Evolutionary conservation across 2,797 vertebrate species (phyloP), one percentile per base, ranked within the genome.

Genomic region (Neosilurus mollespiculum): DNA sequence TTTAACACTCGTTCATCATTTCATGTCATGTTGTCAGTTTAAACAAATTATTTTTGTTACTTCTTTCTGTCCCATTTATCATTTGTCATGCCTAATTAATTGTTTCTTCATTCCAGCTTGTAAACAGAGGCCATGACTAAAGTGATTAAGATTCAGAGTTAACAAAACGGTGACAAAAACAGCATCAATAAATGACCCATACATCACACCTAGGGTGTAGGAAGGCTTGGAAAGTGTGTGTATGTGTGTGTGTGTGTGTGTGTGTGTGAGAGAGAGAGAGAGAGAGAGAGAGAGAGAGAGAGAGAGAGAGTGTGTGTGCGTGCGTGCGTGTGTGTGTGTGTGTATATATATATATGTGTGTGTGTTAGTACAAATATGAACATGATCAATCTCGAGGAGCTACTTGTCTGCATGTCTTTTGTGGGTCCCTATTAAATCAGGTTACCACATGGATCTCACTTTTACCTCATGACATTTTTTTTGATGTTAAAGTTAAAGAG

Each of bases 1-100:
- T 78, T 53, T 51, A 64, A 78, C 61, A 26, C 11, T 26, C 61
- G 5, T 20, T 30, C 77, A 78, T 78, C 77, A 65, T 20, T 14
- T 24, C 59, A 3, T 20, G 61, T 65, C 65, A 24, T 26, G 3
- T 11, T 65, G 61, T 53, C 77, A 20, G 1, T 11, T 53, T 65
- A 30, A 65, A 30, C 77, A 26, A 51, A 65, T 62, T 64, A 26
- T 78, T 64, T 77, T 16, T 24, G 18, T 43, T 78, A n/a, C 20
- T 18, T 61, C 37, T 49, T 18, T 61, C 59, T 49, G 43, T 64
- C 43, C 4, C 77, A 53, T 65, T 30, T 51, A 24, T 78, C 22
- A 61, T 61, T 43, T n/a, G 20, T 16, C 56, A 15, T 43, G 56
- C 75, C 58, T 77, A 56, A 61, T 77, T 37, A 77, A 22, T n/a